Evolutionary conservation across 2,113 vertebrate species (phyloP), one percentile per base, ranked within the genome.

Genomic region (Takifugu bimaculatus): DNA sequence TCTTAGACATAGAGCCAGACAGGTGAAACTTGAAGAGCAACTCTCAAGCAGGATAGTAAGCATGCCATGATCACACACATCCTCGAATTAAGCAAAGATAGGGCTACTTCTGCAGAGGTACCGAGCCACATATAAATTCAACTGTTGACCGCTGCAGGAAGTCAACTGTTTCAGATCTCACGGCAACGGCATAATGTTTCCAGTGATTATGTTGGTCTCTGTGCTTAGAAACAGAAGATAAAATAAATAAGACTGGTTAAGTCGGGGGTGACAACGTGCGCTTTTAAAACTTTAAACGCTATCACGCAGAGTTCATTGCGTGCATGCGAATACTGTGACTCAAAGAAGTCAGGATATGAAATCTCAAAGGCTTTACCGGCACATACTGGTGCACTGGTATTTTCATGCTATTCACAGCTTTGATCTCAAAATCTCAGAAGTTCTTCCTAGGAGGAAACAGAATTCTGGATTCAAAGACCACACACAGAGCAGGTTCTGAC

Each of bases 81-180:
- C 87, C 81, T 82, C 48, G 50, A 11, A 57, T 69, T 32, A 74
- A 85, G 84, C 85, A 85, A 88, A 81, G 79, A 77, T 59, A 54
- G 53, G 29, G 64, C 63, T 61, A 57, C 70, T 61, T 64, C 27
- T 59, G 65, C 50, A 54, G 54, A 69, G 44, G 63, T 49, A 68
- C 50, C 65, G 57, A 57, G 50, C 74, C 57, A 72, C 68, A 68
- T 78, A 78, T 25, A 76, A 71, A 74, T 50, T 43, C 60, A 50
- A 27, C 60, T 58, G 3, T 54, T 57, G 63, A 74, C 76, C 29
- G 57, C 51, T 73, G 47, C 82, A 88, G 88, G 88, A 89, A 89
- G 85, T 47, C 1, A 43, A 84, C 67, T 86, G 84, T 87, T 84
- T 90, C 81, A 88, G 80, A 85, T 87, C 87, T 86, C 84, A 77